Evolutionary conservation across 2,888 invertebrate genomes (phyloP), one percentile per base, ranked within the genome.

Genomic region (Girardia tigrina): DNA sequence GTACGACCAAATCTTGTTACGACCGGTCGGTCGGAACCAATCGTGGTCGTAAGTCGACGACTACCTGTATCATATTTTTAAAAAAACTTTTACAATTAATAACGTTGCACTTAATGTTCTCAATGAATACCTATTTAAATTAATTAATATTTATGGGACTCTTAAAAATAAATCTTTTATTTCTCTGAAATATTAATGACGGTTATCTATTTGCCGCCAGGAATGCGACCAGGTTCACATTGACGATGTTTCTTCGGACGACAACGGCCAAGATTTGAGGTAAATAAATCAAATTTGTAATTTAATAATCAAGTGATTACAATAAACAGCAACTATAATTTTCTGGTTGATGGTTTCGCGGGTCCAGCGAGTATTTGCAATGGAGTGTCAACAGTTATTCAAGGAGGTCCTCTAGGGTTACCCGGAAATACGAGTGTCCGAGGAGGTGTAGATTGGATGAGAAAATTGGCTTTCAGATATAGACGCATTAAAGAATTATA

Each of bases 151-250:
- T n/a, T n/a, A n/a, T n/a, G n/a, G n/a, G n/a, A n/a, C n/a, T n/a
- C n/a, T n/a, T n/a, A n/a, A n/a, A n/a, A n/a, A n/a, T n/a, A n/a
- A n/a, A n/a, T n/a, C n/a, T n/a, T n/a, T n/a, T n/a, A n/a, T n/a
- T n/a, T n/a, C n/a, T n/a, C n/a, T n/a, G n/a, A n/a, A n/a, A n/a
- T n/a, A n/a, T n/a, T n/a, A n/a, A n/a, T n/a, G n/a, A n/a, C n/a
- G n/a, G n/a, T n/a, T n/a, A n/a, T n/a, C n/a, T n/a, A n/a, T n/a
- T n/a, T n/a, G n/a, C n/a, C n/a, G n/a, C n/a, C 36, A 92, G 91
- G 94, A 95, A 81, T 95, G 94, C 85, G 95, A 95, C 88, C 95
- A 97, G 88, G 94, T 94, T 80, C 95, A 97, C 87, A 94, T 97
- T 86, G 97, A 97, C 82, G 97, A 97, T 81, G 94, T 95, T 6